These are phyloP conservation scores for Argyrosomus japonicus DNA, from an alignment of 2,113 vertebrate genomes.

Conservation along the genomic window DNA sequence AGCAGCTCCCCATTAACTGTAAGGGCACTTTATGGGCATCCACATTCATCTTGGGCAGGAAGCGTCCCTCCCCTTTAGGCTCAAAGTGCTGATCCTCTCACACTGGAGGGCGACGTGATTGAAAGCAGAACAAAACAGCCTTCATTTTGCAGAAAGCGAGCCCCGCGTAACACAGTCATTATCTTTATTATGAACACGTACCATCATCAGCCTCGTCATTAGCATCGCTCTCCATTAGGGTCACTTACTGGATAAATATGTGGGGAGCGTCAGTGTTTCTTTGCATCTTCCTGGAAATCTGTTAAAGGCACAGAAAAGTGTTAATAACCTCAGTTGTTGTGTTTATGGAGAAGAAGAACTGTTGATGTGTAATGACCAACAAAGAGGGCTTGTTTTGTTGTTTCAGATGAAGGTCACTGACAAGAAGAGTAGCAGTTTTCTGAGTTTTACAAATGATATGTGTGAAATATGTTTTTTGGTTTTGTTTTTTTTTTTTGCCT, in stretches of 20 bases:
- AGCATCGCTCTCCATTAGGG: conserved; percentile 34
- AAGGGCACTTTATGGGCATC: conserved; percentile 59
- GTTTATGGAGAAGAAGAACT: not conserved
- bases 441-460: not conserved
- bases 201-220: conserved; percentile 39
- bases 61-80: conserved; percentile 47
- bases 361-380: not conserved
- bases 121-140: conserved; percentile 35
- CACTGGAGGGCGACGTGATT: conserved; percentile 40
- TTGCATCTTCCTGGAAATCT: conserved; percentile 11
- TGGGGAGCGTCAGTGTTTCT: not conserved
- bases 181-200: conserved; percentile 20
- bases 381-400: not conserved
- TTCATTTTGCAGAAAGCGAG: conserved; percentile 21
- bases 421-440: not conserved
- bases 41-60: conserved; percentile 55
- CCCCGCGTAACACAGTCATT: not conserved
- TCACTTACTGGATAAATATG: conserved; percentile 12
- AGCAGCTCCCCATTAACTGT: conserved; percentile 63
- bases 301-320: not conserved
- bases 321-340: not conserved
- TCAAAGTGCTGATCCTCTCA: conserved; percentile 62
- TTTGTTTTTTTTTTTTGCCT: not conserved
- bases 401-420: conserved; percentile 12
- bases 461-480: not conserved